phyloP scores from a whole-genome alignment of 1,140 invertebrate species.

The Zophobas atratus region DNA sequence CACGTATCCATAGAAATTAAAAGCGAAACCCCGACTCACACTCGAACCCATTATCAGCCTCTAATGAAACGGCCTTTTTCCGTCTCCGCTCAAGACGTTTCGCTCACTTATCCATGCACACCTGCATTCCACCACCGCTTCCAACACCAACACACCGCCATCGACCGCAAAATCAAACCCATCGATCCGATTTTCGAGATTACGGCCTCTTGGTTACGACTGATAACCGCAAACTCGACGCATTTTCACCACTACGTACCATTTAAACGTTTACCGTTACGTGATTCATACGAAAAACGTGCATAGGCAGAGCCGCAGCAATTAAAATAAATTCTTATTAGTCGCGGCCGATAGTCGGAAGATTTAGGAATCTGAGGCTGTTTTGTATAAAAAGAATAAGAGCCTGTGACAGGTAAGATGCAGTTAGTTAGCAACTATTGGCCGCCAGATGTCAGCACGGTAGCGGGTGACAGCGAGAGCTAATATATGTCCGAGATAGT shows the following conservation, averaged over 20 bases:
- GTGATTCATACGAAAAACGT: not conserved
- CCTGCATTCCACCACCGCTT: not conserved
- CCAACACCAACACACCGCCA: not conserved
- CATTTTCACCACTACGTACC: not conserved
- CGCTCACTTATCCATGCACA: slow-evolving; percentile 4
- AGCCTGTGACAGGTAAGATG: slow-evolving; percentile 60
- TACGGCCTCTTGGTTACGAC: not conserved
- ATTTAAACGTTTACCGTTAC: slow-evolving; percentile 3
- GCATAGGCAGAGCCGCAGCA: not conserved
- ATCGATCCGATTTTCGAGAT: not conserved
- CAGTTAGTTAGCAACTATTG: slow-evolving; percentile 64
- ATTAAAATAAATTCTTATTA: slow-evolving; percentile 34
- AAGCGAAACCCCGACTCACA: too few relatives aligned
- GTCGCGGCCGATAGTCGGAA: slow-evolving; percentile 37
- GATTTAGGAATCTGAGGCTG: slow-evolving; percentile 56
- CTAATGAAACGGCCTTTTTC: not conserved
- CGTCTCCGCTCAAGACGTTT: not conserved
- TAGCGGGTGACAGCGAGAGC: slow-evolving; percentile 63
- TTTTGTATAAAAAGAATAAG: slow-evolving; percentile 50
- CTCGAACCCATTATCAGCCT: too few relatives aligned
- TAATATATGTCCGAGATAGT: slow-evolving; percentile 62
- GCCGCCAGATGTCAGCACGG: slow-evolving; percentile 63
- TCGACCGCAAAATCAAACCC: not conserved
- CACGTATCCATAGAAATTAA: too few relatives aligned
- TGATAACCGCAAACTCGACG: slow-evolving; percentile 1